Evolutionary conservation across 2,113 vertebrate species (phyloP).

Genomic region (Piprites chloris): DNA sequence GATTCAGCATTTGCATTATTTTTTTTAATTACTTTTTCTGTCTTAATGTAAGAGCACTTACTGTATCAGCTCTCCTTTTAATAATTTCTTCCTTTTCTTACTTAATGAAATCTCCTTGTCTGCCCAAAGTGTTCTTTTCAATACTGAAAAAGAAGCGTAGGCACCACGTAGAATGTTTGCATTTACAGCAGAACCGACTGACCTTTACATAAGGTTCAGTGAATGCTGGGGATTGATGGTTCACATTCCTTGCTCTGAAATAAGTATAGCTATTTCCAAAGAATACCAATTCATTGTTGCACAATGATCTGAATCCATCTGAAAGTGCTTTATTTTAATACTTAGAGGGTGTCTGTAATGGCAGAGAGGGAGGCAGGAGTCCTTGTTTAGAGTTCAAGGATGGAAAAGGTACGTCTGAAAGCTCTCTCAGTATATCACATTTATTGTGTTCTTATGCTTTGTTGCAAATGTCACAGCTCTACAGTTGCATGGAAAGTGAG

Average conservation of each 20-base stretch:
- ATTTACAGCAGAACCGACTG: conserved; percentile 6
- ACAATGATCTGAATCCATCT: conserved; percentile 40
- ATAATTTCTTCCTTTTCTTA: not conserved
- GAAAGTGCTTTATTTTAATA: conserved; percentile 44
- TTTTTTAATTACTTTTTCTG: not conserved
- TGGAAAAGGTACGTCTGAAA: conserved; percentile 34
- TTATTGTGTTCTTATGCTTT: conserved; percentile 54
- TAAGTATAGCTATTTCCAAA: not conserved
- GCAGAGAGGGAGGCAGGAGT: conserved; percentile 11
- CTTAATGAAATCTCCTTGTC: not conserved
- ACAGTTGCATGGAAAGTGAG: conserved; percentile 35
- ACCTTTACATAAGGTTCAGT: conserved; percentile 25
- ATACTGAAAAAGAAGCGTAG: not conserved
- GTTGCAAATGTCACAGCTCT: conserved; percentile 61
- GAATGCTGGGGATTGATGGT: not conserved
- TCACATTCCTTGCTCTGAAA: not conserved
- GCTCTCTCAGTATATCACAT: conserved; percentile 43
- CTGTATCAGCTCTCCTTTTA: not conserved
- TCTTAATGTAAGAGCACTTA: not conserved
- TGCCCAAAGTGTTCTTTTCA: not conserved
- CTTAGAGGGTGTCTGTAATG: not conserved
- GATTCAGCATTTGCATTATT: not conserved
- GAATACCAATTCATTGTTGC: not conserved
- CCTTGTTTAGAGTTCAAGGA: conserved; percentile 63
- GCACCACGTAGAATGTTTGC: not conserved